These are phyloP conservation scores for Liparis tanakae DNA, from an alignment of 2,797 vertebrate genomes.

Conservation along the genomic window DNA sequence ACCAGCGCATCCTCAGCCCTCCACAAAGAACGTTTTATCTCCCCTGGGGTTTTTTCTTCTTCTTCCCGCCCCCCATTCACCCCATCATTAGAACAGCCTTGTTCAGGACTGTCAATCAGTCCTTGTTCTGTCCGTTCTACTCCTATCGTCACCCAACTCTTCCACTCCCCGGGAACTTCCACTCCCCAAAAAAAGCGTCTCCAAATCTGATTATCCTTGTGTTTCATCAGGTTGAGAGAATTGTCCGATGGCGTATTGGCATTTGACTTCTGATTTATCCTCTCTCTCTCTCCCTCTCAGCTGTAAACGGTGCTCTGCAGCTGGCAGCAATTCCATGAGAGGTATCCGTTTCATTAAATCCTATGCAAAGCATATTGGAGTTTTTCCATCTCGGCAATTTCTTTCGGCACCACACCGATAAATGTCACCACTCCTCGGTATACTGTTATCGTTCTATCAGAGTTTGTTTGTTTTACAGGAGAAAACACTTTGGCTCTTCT, in stretches of 20 bases:
- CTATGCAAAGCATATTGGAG: slow-evolving; percentile 52
- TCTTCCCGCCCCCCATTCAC: not conserved
- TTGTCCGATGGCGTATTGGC: slow-evolving; percentile 73
- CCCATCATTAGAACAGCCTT: slow-evolving; percentile 35
- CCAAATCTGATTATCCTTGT: slow-evolving; percentile 76
- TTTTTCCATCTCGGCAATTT: slow-evolving; percentile 58
- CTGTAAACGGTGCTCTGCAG: slow-evolving; percentile 55
- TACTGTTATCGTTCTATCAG: slow-evolving; percentile 28
- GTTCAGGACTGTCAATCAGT: slow-evolving; percentile 58
- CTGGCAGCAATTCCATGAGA: slow-evolving; percentile 62
- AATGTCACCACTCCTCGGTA: slow-evolving; percentile 41
- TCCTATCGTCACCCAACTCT: slow-evolving; percentile 66
- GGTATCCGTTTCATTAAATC: slow-evolving; percentile 68
- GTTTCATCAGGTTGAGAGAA: slow-evolving; percentile 78
- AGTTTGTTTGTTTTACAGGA: slow-evolving; percentile 27
- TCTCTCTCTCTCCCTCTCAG: slow-evolving; percentile 40
- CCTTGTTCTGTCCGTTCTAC: slow-evolving; percentile 66
- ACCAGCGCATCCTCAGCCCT: slow-evolving; percentile 31
- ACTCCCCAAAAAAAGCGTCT: slow-evolving; percentile 59
- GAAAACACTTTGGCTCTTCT: slow-evolving; percentile 17
- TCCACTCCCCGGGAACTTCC: slow-evolving; percentile 43
- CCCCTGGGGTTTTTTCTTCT: slow-evolving; percentile 25
- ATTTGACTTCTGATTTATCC: slow-evolving; percentile 75
- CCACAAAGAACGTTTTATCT: slow-evolving; percentile 59
- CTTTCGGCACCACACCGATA: slow-evolving; percentile 44